A percentile compares a stretch with the other conserved stretches of the same genome.
Conservation (phyloP, 2,113 vertebrate genomes). For the Perca flavescens region DNA sequence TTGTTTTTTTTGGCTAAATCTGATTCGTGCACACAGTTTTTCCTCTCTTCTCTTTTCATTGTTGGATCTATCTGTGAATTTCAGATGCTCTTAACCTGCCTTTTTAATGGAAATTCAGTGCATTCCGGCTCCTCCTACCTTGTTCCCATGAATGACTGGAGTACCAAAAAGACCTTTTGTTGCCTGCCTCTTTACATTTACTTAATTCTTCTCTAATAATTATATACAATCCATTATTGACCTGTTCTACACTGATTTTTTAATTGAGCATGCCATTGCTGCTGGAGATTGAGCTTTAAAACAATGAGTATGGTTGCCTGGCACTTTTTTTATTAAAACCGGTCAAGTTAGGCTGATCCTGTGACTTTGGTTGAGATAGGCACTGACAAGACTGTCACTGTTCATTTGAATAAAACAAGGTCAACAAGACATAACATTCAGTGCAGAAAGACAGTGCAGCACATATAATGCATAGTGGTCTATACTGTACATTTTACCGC, state of each 20-base stretch:
- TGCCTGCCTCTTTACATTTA: not conserved
- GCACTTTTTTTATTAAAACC: not conserved
- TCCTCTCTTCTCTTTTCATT: not conserved
- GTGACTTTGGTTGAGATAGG: not conserved
- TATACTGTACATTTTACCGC: not conserved
- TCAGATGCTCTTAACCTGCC: conserved; percentile 11
- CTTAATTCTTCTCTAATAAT: conserved; percentile 5
- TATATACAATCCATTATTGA: conserved; percentile 2
- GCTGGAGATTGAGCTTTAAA: conserved; percentile 19
- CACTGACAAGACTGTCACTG: conserved; percentile 1
- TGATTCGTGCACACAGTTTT: conserved; percentile 50
- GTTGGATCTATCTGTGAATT: conserved; percentile 9
- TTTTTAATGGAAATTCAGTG: conserved; percentile 1
- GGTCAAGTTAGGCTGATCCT: not conserved
- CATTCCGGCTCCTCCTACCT: conserved; percentile 14
- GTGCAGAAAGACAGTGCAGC: not conserved
- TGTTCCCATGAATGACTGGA: not conserved
- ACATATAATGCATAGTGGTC: not conserved
- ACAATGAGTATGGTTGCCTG: not conserved
- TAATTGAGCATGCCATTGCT: conserved; percentile 2
- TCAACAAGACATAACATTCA: not conserved
- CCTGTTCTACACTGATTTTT: not conserved
- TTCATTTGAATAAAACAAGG: not conserved
- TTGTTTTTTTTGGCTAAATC: conserved; percentile 25
- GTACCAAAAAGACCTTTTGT: not conserved